Conservation (phyloP, 2,888 invertebrate species). For the Pterostichus madidus region DNA sequence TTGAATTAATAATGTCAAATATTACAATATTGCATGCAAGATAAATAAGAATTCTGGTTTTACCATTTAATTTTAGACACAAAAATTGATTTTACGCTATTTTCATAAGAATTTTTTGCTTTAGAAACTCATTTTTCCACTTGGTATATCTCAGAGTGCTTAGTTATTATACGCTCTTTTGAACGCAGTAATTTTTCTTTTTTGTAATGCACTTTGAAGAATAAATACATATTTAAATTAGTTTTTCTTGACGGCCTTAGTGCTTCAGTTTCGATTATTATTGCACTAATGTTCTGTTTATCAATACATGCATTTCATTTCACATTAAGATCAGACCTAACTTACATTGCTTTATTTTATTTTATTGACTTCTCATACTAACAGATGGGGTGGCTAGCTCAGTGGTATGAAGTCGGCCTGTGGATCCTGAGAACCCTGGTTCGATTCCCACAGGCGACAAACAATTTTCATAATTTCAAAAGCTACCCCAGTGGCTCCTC, state of each 20-base stretch:
- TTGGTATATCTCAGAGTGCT: not conserved
- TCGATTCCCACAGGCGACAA: no score
- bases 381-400: no score
- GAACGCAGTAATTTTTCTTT: slow-evolving; percentile 4
- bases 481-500: no score
- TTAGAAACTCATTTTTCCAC: not conserved
- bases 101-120: not conserved
- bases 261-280: no score
- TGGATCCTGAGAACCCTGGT: no score
- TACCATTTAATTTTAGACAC: not conserved
- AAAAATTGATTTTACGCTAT: not conserved
- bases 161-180: slow-evolving; percentile 5
- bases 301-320: no score
- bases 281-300: no score
- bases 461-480: no score
- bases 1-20: no score
- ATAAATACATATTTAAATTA: slow-evolving; percentile 4
- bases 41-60: no score
- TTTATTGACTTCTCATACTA: not conserved
- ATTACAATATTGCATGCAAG: no score
- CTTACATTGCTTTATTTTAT: slow-evolving; percentile 1
- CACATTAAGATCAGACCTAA: not conserved
- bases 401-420: no score
- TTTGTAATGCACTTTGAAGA: not conserved
- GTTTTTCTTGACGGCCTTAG: not conserved